Evolutionary conservation across 2,888 invertebrate genomes (phyloP), one percentile per base, ranked within the genome.

Genomic region (Pheosia tremula): DNA sequence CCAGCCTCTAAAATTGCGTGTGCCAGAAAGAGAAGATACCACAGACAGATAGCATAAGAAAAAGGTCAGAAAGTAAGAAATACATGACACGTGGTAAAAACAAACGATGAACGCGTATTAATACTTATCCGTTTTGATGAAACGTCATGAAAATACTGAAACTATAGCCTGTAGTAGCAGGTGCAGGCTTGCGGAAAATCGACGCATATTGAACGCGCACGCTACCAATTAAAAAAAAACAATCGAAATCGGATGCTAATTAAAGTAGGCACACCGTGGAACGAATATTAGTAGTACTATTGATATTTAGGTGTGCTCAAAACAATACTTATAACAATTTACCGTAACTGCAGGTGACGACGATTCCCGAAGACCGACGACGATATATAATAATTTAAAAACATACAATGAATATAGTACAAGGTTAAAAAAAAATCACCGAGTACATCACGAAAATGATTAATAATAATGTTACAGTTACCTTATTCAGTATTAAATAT

Each of bases 241-340:
- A 72, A 79, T 75, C 74, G 75, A 77, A 81, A 81, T 81, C 75
- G 77, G 76, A 80, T 78, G 78, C 66, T 72, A 72, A 81, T 82
- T 80, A 79, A 77, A 65, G 64, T 67, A 59, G 57, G 64, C 67
- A 72, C 61, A 67, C n/a, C n/a, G 60, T 64, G 69, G 62, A 76
- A 66, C 68, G 64, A 72, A 72, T 71, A 57, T 24, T 24, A 24
- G 24, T 24, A 70, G 64, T 65, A 11, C 36, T 9, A 50, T 67
- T 68, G 63, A 68, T 74, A 73, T 71, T 74, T 66, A 65, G 47
- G 56, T 60, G 67, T 69, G 56, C 47, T 73, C 62, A 61, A 10
- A 75, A 70, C 62, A 69, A 72, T 71, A 69, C 65, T 66, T 69
- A 62, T 69, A 64, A 8, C 2, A 24, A 24, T 24, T 24, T 24